These are phyloP conservation scores for Leptopilina drosophilae DNA, from an alignment of 2,888 invertebrate species.

Conservation along the genomic window DNA sequence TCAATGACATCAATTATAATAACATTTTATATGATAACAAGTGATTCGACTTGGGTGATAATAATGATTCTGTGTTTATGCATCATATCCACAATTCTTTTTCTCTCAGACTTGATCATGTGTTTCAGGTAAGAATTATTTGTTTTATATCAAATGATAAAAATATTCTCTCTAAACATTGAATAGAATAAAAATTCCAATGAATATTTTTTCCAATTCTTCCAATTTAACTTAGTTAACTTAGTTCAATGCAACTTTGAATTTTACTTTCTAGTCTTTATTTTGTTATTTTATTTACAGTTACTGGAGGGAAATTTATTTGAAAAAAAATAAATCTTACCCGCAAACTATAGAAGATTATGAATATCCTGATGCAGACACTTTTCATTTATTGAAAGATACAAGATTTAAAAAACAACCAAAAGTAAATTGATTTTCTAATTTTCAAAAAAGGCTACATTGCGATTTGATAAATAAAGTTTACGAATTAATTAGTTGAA, in stretches of 20 bases:
- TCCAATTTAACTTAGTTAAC: not conserved
- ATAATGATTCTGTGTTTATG: constrained; percentile 57
- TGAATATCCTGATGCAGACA: constrained; percentile 7
- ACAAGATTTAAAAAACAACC: not conserved
- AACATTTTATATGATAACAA: constrained; percentile 40
- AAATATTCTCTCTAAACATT: too few species aligned
- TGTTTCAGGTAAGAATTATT: constrained; percentile 15
- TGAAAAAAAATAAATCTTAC: constrained; percentile 50
- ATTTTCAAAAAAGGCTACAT: not conserved
- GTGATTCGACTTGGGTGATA: constrained; percentile 48
- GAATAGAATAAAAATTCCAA: too few species aligned
- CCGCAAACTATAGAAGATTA: constrained; percentile 45
- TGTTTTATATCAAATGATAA: too few species aligned
- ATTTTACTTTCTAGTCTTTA: not conserved
- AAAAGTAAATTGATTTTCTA: constrained; percentile 21
- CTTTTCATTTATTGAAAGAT: constrained; percentile 4
- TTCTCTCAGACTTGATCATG: constrained; percentile 62
- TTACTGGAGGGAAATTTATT: constrained; percentile 54
- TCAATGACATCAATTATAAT: constrained; percentile 59
- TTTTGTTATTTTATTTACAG: constrained; percentile 38
- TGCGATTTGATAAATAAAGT: too few species aligned
- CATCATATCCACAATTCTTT: constrained; percentile 60
- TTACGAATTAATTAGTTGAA: too few species aligned
- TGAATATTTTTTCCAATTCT: not conserved
- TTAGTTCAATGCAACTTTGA: not conserved